Evolutionary conservation across 2,888 invertebrate genomes (phyloP), one percentile per base, ranked within the genome.

Genomic region (Syrista parreyssii): DNA sequence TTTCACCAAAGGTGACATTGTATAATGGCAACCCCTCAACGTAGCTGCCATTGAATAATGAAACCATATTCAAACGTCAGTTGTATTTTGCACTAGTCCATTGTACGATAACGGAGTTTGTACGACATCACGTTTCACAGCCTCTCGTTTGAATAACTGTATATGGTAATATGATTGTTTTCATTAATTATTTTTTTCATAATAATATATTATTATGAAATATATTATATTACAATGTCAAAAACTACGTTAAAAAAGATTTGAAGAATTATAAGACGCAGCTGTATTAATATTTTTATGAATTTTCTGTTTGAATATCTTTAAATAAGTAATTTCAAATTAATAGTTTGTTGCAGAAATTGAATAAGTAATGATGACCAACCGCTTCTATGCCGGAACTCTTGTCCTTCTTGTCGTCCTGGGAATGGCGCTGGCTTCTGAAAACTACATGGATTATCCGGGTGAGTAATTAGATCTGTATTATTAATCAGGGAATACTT

Each of bases 401-500:
- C 75, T 84, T 12, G 35, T 88, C 30, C 76, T 89, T 31, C 68
- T 86, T 74, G 73, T 85, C 72, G 32, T 84, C n/a, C 32, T 87
- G 23, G 86, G 86, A 32, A 75, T 82, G 12, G 84, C 81, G 4
- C 31, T 83, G 11, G 88, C 81, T 1, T 55, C 82, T 12, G 89
- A 89, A 78, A 87, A 84, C 76, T 89, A 88, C 78, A 79, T 85
- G 81, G 89, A 89, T 80, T 89, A 89, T 36, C 84, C 81, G 80
- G 89, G 88, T 88, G 55, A 55, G 55, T 23, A 55, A 55, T 23
- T 55, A 55, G 2, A 23, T 23, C 23, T 6, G 55, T 55, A 9
- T 23, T 9, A 23, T 23, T 55, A 15, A 55, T 0, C 23, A 23
- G 23, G 23, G 23, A 55, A 55, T 23, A 55, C 6, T 23, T 23